Percentiles rank a stretch among this genome's conserved stretches.
Conservation (phyloP, 2,797 vertebrate species). For the Falco naumanni region DNA sequence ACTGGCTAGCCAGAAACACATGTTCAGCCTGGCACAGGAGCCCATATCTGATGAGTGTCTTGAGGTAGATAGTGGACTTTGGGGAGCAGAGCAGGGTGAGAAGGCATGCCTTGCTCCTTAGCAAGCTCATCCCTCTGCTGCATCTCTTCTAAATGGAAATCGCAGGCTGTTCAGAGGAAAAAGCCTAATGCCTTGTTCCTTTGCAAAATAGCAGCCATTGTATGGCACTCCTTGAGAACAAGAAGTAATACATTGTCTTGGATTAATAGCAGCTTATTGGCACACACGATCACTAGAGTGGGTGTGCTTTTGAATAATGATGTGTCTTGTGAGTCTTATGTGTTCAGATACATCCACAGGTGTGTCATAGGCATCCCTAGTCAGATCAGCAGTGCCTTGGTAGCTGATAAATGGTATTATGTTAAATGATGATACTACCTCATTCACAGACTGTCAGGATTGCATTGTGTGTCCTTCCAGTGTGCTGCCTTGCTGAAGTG, state of each 20-base stretch:
- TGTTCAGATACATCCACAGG: neutral
- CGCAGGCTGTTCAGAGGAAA: neutral
- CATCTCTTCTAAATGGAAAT: neutral
- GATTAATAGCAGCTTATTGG: neutral
- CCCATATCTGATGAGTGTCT: neutral
- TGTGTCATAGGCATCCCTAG: neutral
- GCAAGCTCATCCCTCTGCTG: neutral
- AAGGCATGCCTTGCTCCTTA: neutral
- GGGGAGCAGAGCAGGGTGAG: neutral
- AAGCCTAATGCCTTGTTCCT: neutral
- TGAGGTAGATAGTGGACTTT: neutral
- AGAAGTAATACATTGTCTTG: neutral
- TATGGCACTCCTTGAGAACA: neutral
- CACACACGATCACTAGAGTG: neutral
- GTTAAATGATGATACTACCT: neutral
- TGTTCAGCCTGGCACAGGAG: neutral
- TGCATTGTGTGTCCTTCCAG: neutral
- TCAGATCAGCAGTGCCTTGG: neutral
- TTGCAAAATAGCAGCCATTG: neutral
- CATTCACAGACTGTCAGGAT: neutral
- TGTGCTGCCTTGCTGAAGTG: neutral
- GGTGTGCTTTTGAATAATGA: neutral
- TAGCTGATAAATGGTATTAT: neutral
- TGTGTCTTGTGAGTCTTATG: rapidly evolving
- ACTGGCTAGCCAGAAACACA: neutral